Percentiles rank a stretch among this genome's conserved stretches.
Evolutionary conservation across 2,797 vertebrate genomes (phyloP).

Genomic region (Hylomyscus alleni): DNA sequence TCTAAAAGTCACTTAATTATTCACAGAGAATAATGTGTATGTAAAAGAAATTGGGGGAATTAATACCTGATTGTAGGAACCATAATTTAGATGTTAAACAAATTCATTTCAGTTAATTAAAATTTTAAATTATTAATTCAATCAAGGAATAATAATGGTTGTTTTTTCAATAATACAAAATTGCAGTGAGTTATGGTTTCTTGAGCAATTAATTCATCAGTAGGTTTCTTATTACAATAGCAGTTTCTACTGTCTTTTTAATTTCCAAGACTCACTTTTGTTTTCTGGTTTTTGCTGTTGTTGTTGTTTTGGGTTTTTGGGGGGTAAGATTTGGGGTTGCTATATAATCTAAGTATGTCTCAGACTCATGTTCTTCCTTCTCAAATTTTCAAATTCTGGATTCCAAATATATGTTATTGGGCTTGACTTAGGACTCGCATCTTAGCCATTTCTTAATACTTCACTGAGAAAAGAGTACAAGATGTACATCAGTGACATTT

Average conservation of each 20-base stretch:
- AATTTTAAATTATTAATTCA: slow-evolving; percentile 61
- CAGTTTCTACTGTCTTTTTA: neutral
- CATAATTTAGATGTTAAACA: slow-evolving; percentile 50
- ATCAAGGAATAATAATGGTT: slow-evolving; percentile 20
- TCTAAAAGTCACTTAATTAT: slow-evolving; percentile 50
- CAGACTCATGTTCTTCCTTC: neutral
- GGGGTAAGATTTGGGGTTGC: neutral
- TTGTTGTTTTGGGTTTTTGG: too few relatives aligned
- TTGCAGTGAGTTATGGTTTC: neutral
- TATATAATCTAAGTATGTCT: neutral
- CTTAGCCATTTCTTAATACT: neutral
- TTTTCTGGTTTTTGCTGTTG: neutral
- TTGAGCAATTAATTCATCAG: neutral
- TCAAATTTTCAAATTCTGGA: neutral
- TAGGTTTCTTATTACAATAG: neutral
- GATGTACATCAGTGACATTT: neutral
- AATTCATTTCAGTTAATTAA: slow-evolving; percentile 54
- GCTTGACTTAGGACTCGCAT: neutral
- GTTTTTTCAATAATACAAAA: slow-evolving; percentile 25
- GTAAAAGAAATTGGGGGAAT: slow-evolving; percentile 18
- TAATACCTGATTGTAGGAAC: neutral
- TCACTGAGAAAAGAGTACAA: neutral
- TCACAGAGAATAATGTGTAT: neutral
- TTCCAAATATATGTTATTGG: neutral
- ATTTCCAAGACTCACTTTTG: neutral